Percentiles rank a stretch among this genome's conserved stretches.
These are phyloP conservation scores for Drosophila jambulina DNA, from an alignment of 1,140 invertebrate genomes.

Conservation along the genomic window DNA sequence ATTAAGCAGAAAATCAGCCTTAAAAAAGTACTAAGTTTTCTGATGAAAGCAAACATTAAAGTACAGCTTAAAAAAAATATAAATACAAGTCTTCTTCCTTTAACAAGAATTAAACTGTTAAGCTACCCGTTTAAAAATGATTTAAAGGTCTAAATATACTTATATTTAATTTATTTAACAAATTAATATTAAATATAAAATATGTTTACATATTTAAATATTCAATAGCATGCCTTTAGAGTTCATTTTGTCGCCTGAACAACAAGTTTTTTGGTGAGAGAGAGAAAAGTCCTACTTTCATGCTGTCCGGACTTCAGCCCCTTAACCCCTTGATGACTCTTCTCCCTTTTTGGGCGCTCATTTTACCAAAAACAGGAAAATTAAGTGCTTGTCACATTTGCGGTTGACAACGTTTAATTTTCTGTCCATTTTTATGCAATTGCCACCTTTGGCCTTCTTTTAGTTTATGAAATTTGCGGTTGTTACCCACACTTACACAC, in stretches of 20 bases:
- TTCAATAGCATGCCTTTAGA: too few relatives aligned
- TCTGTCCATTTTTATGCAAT: constrained; percentile 64
- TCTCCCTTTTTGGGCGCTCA: constrained; percentile 44
- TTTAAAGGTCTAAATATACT: neutral
- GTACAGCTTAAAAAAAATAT: neutral
- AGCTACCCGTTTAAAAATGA: neutral
- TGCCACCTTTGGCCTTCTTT: constrained; percentile 19
- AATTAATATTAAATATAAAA: neutral
- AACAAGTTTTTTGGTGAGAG: neutral
- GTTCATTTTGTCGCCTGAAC: neutral
- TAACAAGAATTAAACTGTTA: neutral
- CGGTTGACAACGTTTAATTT: constrained; percentile 76
- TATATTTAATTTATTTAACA: neutral
- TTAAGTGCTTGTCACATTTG: constrained; percentile 79
- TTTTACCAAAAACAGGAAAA: constrained; percentile 74
- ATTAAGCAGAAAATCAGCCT: neutral
- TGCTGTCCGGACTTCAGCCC: neutral
- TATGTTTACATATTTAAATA: neutral
- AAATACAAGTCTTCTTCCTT: neutral
- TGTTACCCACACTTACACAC: neutral
- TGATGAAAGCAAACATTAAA: neutral
- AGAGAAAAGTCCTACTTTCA: constrained; percentile 2
- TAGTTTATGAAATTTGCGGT: constrained; percentile 7
- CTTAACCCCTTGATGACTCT: neutral
- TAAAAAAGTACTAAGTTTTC: neutral